Conservation (phyloP, 2,888 invertebrate genomes). For the Scaptodrosophila latifasciaeformis region DNA sequence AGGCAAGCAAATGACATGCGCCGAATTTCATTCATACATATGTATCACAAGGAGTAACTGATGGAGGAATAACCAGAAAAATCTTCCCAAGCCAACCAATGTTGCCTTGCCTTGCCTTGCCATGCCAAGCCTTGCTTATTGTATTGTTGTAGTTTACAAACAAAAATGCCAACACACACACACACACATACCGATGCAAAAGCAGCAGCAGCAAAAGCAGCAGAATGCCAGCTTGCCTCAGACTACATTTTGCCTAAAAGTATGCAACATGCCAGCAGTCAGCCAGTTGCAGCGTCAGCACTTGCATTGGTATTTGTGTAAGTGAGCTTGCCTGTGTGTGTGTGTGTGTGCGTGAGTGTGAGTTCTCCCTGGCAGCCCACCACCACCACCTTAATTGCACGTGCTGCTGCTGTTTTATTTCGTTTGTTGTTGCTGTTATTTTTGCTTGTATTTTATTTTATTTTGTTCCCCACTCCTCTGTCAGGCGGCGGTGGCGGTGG, state of each 20-base stretch:
- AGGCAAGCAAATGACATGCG: conserved; percentile 61
- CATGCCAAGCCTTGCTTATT: conserved; percentile 56
- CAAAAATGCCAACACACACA: conserved; percentile 61
- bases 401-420: conserved; percentile 40
- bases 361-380: conserved; percentile 1
- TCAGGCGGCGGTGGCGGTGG: conserved; percentile 23
- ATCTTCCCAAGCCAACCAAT: neutral
- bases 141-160: conserved; percentile 69
- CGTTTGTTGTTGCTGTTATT: conserved; percentile 40
- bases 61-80: conserved; percentile 17
- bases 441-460: conserved; percentile 65
- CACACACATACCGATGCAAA: conserved; percentile 26
- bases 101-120: no score
- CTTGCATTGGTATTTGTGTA: conserved; percentile 8
- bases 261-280: conserved; percentile 65
- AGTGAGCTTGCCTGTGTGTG: neutral
- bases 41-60: conserved; percentile 25
- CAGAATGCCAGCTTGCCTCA: no score
- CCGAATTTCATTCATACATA: conserved; percentile 46
- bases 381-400: conserved; percentile 65
- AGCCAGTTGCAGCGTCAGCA: conserved; percentile 32
- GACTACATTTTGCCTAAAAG: no score
- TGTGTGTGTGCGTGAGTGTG: conserved; percentile 5
- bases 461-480: conserved; percentile 33
- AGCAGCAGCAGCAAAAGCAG: no score